Evolutionary conservation across 2,888 invertebrate genomes (phyloP).

Genomic region (Polia nebulosa): DNA sequence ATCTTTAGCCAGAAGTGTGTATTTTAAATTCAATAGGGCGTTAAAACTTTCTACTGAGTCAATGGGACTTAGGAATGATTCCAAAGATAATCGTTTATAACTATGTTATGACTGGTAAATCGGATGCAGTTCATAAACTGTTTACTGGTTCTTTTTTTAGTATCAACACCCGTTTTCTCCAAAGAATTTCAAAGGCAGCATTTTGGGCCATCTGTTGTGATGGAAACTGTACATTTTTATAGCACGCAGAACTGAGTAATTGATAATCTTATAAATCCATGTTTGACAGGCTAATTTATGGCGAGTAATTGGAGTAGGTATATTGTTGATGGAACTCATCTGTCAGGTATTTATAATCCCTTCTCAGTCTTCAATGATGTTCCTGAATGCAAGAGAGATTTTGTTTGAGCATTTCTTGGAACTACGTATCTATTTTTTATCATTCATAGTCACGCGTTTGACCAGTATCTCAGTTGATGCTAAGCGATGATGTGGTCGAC

Average conservation of each 20-base stretch:
- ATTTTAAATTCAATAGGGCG: neutral
- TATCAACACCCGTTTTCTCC: conserved; percentile 40
- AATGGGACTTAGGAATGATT: neutral
- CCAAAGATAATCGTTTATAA: neutral
- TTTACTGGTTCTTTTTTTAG: conserved; percentile 39
- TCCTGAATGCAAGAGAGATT: neutral
- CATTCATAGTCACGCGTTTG: too few species aligned
- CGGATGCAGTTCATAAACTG: conserved; percentile 13
- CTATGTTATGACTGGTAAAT: neutral
- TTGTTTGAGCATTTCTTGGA: neutral
- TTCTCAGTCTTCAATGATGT: neutral
- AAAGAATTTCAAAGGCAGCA: conserved; percentile 38
- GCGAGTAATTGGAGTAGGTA: neutral
- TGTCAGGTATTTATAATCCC: neutral
- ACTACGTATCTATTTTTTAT: too few species aligned
- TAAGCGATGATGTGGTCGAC: too few species aligned
- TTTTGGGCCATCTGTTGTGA: conserved; percentile 34
- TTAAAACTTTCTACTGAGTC: neutral
- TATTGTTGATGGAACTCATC: conserved; percentile 1
- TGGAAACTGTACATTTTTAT: conserved; percentile 37
- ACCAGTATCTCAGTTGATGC: too few species aligned
- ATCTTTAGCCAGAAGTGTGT: neutral
- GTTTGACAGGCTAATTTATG: conserved; percentile 19
- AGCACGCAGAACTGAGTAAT: conserved; percentile 3
- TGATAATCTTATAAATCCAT: neutral